Evolutionary conservation across 2,888 invertebrate genomes (phyloP), one percentile per base, ranked within the genome.

Genomic region (Chrysotoxum bicinctum): DNA sequence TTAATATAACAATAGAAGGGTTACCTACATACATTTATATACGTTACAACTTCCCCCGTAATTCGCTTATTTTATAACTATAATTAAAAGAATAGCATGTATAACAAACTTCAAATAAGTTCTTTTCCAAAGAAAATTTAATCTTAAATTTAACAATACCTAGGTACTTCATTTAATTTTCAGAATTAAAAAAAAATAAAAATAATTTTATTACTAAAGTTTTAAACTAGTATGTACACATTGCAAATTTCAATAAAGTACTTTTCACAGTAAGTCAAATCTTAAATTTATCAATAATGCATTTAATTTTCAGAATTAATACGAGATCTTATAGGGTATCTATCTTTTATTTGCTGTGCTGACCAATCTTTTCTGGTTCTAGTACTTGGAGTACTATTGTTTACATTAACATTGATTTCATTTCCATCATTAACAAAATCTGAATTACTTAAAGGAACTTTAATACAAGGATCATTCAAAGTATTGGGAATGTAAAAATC

Each of bases 11-110:
- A 26, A 26, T 26, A 26, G 4, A 3, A 52, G 52, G 23, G 52
- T 52, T 52, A 26, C 23, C 52, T 26, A 1, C 35, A 50, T 26
- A 5, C n/a, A 1, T 52, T 52, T 26, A 26, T 52, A 26, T 7
- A 64, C 45, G 30, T 12, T 64, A 64, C 48, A 64, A 48, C 14
- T 3, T 23, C 23, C 48, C 64, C 48, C 64, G 45, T 64, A 48
- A 48, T 64, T 64, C 64, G 48, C 48, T 64, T 48, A 64, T 64
- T 12, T 64, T 12, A 5, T 32, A 14, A 35, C 4, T 7, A 12
- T 35, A 35, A 12, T 32, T 32, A 0, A 32, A 32, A 32, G 0
- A 32, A 32, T 9, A 32, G 9, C 2, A 9, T 32, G 26, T 26
- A 4, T 32, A 32, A 12, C 10, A 26, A 16, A 26, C n/a, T 62